Base-by-base conservation (phyloP, 2,888 invertebrate species). In the Podotricha telesiphe region DNA sequence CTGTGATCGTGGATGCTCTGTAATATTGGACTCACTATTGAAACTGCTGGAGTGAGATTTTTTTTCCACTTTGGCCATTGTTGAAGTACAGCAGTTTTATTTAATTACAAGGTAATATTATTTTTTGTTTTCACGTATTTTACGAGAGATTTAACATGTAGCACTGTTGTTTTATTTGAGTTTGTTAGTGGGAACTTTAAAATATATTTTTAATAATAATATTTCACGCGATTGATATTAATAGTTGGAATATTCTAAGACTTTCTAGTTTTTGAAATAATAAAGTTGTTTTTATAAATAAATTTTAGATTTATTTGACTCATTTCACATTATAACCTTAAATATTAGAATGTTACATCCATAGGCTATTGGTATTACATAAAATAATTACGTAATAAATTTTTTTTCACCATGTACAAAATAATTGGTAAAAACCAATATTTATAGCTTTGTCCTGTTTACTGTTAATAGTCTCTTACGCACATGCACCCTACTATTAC, bases 401-500 rank as follows among this genome's bases (percentile, higher is more conserved):
- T 15, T 34, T 20, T 17, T 55, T 53, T 42, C 15, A 22, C n/a
- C 15, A 42, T 42, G 7, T 42, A 20, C 34, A 17, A 37, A 17
- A 42, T 19, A 20, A 20, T 15, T 42, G 15, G 19, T 58, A 15
- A 20, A n/a, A 19, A 8, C 0, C 17, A 10, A 51, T 7, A 48
- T 48, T 45, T 15, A 15, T 28, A 45, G n/a, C 40, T 67, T 40
- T 17, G 28, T 62, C 15, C 51, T 37, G 63, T 17, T 67, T 62
- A 5, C 34, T 37, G 37, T 67, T 65, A 28, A 53, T 79, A 82
- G 63, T 86, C 82, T 62, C 80, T 80, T 1, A 76, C 76, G 70
- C 90, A 90, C 19, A 80, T 73, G 71, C 90, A 91, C 4, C 85
- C 89, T n/a, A 86, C 83, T 56, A 82, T 85, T 11, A 91, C 79